A percentile compares a stretch with the other conserved stretches of the same genome.
phyloP scores from a whole-genome alignment of 2,797 vertebrate genomes.

The Macroramphosus scolopax region DNA sequence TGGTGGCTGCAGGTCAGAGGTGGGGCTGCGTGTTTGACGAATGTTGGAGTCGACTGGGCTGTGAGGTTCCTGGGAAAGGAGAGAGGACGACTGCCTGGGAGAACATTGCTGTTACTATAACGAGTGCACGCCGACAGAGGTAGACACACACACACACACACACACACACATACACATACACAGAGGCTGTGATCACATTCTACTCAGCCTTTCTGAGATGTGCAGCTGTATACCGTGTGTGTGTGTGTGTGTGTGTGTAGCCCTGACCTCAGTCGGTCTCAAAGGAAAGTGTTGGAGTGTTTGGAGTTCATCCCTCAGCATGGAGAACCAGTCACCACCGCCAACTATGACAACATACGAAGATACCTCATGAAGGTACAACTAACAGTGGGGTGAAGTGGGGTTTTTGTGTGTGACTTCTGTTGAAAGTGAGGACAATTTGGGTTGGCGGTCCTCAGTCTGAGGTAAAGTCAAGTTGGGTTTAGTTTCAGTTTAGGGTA shows the following conservation, averaged over 20 bases:
- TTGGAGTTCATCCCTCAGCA: slow-evolving; percentile 95
- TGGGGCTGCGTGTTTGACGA: slow-evolving; percentile 93
- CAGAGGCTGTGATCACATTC: too few relatives aligned
- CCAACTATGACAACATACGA: slow-evolving; percentile 88
- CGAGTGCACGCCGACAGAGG: slow-evolving; percentile 86
- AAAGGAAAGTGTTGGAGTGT: slow-evolving; percentile 90
- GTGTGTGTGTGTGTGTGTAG: slow-evolving; percentile 66
- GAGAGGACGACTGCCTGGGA: slow-evolving; percentile 90
- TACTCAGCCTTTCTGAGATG: too few relatives aligned
- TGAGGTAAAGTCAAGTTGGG: too few relatives aligned
- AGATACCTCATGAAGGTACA: slow-evolving; percentile 91
- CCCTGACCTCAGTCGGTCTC: slow-evolving; percentile 84
- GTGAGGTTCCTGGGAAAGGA: slow-evolving; percentile 81
- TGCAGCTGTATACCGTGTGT: slow-evolving; percentile 5
- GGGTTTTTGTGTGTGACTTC: too few relatives aligned
- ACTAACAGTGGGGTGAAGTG: too few relatives aligned
- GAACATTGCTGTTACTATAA: slow-evolving; percentile 89
- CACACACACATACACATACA: slow-evolving; percentile 4
- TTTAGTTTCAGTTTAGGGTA: too few relatives aligned
- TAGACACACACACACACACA: slow-evolving; percentile 45
- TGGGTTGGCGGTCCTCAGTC: too few relatives aligned
- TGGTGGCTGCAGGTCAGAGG: slow-evolving; percentile 81
- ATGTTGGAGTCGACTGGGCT: slow-evolving; percentile 91
- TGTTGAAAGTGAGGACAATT: too few relatives aligned
- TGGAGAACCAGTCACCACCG: slow-evolving; percentile 83